Conservation (phyloP, 2,888 invertebrate species). For the Chouioia cunea region DNA sequence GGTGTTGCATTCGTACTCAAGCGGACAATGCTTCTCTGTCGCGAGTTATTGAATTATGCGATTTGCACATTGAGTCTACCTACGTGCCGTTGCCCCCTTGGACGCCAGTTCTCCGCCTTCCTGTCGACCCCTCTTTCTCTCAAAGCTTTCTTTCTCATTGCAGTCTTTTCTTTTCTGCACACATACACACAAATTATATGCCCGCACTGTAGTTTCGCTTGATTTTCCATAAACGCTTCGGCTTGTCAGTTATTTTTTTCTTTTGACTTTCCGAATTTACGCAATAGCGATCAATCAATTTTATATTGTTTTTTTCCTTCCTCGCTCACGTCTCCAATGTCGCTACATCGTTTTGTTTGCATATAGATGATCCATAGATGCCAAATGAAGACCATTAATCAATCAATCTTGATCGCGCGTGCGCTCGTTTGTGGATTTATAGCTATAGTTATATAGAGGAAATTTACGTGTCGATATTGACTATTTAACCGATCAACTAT, state of each 20-base stretch:
- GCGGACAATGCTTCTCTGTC: slow-evolving; percentile 24
- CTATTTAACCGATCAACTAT: no score
- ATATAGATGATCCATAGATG: slow-evolving; percentile 16
- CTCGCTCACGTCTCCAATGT: neutral
- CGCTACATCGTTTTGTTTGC: slow-evolving; percentile 18
- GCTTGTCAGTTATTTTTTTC: no score
- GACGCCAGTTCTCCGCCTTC: slow-evolving; percentile 2
- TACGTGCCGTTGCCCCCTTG: slow-evolving; percentile 23
- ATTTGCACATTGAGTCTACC: slow-evolving; percentile 30
- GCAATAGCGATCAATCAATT: no score
- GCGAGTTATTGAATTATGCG: slow-evolving; percentile 45
- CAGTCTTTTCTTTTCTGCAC: slow-evolving; percentile 20
- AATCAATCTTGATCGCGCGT: slow-evolving; percentile 20
- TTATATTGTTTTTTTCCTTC: slow-evolving; percentile 1
- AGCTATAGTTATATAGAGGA: no score
- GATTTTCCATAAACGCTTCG: no score
- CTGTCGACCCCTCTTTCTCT: neutral
- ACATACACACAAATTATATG: no score
- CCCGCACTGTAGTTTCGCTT: no score
- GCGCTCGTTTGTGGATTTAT: no score
- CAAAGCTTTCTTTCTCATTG: slow-evolving; percentile 18
- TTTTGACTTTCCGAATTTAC: no score
- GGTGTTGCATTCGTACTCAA: slow-evolving; percentile 27
- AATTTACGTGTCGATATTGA: no score
- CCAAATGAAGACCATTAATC: slow-evolving; percentile 32